Evolutionary conservation across 2,113 vertebrate species (phyloP).

Genomic region (Takifugu flavidus): DNA sequence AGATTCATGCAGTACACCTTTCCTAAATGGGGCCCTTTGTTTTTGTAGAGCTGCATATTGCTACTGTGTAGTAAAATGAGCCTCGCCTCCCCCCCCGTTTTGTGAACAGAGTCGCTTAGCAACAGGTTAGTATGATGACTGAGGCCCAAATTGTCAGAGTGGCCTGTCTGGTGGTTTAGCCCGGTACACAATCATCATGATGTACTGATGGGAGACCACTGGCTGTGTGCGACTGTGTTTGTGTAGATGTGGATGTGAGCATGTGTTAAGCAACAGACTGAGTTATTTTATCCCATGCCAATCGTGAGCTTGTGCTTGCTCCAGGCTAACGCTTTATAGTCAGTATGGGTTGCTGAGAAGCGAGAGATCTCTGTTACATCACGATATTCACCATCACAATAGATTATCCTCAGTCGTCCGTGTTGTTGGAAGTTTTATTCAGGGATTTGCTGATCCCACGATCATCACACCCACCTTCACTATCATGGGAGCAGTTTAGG

Average conservation of each 20-base stretch:
- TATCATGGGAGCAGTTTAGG: conserved; percentile 20
- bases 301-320: conserved; percentile 1
- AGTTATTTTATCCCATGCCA: conserved; percentile 32
- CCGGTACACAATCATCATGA: conserved; percentile 39
- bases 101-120: conserved; percentile 66
- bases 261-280: conserved; percentile 19
- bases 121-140: conserved; percentile 62
- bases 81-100: conserved; percentile 15
- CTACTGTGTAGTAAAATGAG: conserved; percentile 20
- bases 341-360: conserved; percentile 33
- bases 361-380: conserved; percentile 6
- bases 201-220: conserved; percentile 28
- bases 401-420: background rate
- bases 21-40: conserved; percentile 1
- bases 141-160: conserved; percentile 48
- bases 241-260: background rate
- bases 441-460: conserved; percentile 27
- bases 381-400: conserved; percentile 25
- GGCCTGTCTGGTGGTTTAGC: conserved; percentile 40
- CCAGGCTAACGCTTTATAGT: conserved; percentile 32
- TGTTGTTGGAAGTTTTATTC: conserved; percentile 15
- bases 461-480: conserved; percentile 22
- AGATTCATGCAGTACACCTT: too few species aligned
- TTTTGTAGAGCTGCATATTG: conserved; percentile 33
- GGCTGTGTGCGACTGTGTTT: conserved; percentile 16